phyloP scores from a whole-genome alignment of 1,140 invertebrate genomes.

The Laupala kohalensis region DNA sequence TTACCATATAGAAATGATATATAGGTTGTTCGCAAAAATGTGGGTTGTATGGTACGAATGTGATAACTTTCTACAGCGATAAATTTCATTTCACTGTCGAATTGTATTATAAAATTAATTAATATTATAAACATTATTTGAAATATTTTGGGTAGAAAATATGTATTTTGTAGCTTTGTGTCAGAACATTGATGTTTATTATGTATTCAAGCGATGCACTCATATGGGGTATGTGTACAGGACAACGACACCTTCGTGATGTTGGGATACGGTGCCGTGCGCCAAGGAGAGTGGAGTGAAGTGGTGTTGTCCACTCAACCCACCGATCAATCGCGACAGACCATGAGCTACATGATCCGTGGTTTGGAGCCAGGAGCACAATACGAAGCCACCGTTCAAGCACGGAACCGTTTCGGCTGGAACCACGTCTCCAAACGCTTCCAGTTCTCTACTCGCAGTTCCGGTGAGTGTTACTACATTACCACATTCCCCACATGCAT shows the following conservation, averaged over 20 bases:
- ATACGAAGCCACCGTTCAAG: slow-evolving; percentile 47
- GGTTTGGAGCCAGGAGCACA: slow-evolving; percentile 40
- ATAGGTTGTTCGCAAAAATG: too few species aligned
- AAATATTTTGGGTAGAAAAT: too few species aligned
- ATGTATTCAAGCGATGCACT: background rate
- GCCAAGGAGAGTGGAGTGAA: slow-evolving; percentile 36
- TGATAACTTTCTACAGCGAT: too few species aligned
- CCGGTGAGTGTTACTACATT: too few species aligned
- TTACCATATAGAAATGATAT: too few species aligned
- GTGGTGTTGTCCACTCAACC: slow-evolving; percentile 40
- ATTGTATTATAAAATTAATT: too few species aligned
- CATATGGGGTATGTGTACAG: background rate
- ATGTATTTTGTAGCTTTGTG: too few species aligned
- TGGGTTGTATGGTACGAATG: too few species aligned
- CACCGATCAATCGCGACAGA: slow-evolving; percentile 30
- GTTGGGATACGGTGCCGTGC: background rate
- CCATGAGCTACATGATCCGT: slow-evolving; percentile 39
- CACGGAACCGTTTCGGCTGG: slow-evolving; percentile 48
- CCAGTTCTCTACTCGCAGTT: slow-evolving; percentile 34
- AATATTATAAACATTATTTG: too few species aligned
- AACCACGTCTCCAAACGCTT: slow-evolving; percentile 41
- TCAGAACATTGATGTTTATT: too few species aligned
- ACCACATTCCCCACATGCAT: background rate
- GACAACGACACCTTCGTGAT: background rate
- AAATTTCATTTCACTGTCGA: too few species aligned